phyloP scores from a whole-genome alignment of 2,888 invertebrate genomes.

The Muschampia plurimacula region DNA sequence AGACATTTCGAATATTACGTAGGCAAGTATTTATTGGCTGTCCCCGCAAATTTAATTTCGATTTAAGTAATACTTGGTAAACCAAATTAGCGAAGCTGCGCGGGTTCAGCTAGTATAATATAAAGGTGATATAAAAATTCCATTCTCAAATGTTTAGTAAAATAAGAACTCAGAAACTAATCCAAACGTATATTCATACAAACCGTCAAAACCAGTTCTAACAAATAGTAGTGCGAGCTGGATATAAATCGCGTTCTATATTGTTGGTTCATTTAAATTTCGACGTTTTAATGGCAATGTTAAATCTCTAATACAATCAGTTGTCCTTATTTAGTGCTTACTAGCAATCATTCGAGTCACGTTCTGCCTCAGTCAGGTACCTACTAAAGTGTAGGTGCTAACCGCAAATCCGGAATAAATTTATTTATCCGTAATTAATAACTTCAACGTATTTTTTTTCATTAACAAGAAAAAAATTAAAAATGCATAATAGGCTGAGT shows the following conservation, averaged over 20 bases:
- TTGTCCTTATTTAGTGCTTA: conserved; percentile 21
- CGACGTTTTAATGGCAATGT: conserved; percentile 25
- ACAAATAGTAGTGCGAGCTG: conserved; percentile 23
- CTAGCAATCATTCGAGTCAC: conserved; percentile 18
- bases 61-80: too few relatives aligned
- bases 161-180: conserved; percentile 18
- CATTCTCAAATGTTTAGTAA: conserved; percentile 7
- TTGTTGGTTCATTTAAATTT: conserved; percentile 23
- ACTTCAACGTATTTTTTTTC: background rate
- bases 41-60: too few relatives aligned
- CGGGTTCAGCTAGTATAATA: too few relatives aligned
- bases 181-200: conserved; percentile 20
- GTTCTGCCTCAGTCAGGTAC: conserved; percentile 6
- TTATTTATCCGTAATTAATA: background rate
- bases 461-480: background rate
- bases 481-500: background rate
- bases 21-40: too few relatives aligned
- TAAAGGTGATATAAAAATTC: background rate
- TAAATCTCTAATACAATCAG: conserved; percentile 13
- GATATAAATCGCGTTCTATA: conserved; percentile 21
- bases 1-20: too few relatives aligned
- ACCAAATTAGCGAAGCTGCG: too few relatives aligned
- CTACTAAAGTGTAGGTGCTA: background rate
- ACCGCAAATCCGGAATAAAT: background rate
- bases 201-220: conserved; percentile 14